Percentiles rank a stretch among this genome's conserved stretches.
Evolutionary conservation across 2,888 invertebrate genomes (phyloP).

Genomic region (Cephus pulcher): DNA sequence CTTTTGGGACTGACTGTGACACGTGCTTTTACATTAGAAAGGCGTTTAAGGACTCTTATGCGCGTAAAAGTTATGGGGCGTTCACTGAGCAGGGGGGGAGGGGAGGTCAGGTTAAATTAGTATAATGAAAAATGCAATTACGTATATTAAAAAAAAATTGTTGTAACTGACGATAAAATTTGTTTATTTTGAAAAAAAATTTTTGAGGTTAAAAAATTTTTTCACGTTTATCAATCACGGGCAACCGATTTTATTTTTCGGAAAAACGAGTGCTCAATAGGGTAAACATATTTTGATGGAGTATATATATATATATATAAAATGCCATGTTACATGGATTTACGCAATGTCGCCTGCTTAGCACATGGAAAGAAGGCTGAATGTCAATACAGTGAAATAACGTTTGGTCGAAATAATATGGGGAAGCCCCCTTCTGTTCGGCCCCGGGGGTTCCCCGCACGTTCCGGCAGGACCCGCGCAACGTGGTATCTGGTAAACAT

Average conservation of each 20-base stretch:
- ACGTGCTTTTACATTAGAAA: background rate
- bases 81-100: background rate
- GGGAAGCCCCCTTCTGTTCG: constrained; percentile 22
- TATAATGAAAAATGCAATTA: background rate
- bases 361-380: background rate
- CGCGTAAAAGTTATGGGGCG: background rate
- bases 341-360: background rate
- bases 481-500: constrained; percentile 57
- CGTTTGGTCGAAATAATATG: constrained; percentile 12
- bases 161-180: too few relatives aligned
- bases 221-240: background rate
- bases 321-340: background rate
- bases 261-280: background rate
- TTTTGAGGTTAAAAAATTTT: background rate
- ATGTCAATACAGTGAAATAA: background rate
- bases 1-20: constrained; percentile 1
- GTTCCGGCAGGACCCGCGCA: constrained; percentile 3
- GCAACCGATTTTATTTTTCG: background rate
- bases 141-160: background rate
- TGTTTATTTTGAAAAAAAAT: too few relatives aligned
- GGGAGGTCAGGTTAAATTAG: background rate
- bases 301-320: background rate
- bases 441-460: constrained; percentile 24
- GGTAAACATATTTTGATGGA: background rate
- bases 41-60: background rate